Evolutionary conservation across 2,113 vertebrate genomes (phyloP), one percentile per base, ranked within the genome.

Genomic region (Callocephalon fimbriatum): DNA sequence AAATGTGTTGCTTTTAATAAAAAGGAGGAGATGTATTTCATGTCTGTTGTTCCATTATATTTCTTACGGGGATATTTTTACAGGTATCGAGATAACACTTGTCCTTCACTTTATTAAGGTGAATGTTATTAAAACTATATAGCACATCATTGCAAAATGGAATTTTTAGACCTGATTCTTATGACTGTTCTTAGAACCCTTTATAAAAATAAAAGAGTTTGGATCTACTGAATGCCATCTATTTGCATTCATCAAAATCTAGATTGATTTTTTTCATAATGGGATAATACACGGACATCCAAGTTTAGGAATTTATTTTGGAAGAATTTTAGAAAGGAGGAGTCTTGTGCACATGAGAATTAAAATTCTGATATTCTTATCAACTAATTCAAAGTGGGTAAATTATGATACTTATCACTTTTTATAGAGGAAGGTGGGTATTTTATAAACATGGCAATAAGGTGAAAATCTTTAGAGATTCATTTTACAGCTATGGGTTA

Each of bases 281-380:
- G 10, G 38, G 22, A 4, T 47, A 37, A 40, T 50, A 16, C 0
- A 6, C 80, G 22, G 45, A 25, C 10, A 7, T 54, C 0, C 23
- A 42, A 19, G 5, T 31, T 67, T 22, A 65, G 38, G 38, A 38
- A 38, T 38, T 45, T 50, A 8, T 42, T 78, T 90, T 31, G 15
- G 12, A 47, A 76, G 6, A 40, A 37, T 58, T 83, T 66, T 70
- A 58, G 35, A 67, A 88, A 72, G 40, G 10, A 56, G 15, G 15
- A 22, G 4, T 72, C 18, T 14, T 42, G 20, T 29, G 7, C 26
- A 14, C 5, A 12, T 25, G 7, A 63, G 4, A 47, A 32, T 42
- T 51, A 56, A 51, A 80, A 51, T 16, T 82, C 9, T 45, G 15
- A 8, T 3, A 3, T 45, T 68, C 3, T 18, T 82, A 29, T 35